Percentiles rank a stretch among this genome's conserved stretches.
Conservation (phyloP, 2,888 invertebrate species). For the Andrena haemorrhoa region DNA sequence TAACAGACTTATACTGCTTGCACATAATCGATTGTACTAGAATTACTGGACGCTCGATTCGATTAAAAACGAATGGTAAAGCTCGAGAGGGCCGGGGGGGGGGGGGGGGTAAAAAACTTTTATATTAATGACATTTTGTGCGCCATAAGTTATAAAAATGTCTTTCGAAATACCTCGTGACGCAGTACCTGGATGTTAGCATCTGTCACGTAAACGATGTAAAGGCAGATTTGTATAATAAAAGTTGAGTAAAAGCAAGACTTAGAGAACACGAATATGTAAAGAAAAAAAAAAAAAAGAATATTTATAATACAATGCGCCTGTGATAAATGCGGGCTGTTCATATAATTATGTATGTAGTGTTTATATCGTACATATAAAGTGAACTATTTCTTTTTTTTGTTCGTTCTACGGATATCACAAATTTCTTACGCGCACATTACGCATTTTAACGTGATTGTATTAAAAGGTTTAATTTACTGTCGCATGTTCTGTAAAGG, state of each 20-base stretch:
- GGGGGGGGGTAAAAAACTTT: constrained; percentile 15
- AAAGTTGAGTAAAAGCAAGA: constrained; percentile 56
- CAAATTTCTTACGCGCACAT: constrained; percentile 37
- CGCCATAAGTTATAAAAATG: constrained; percentile 56
- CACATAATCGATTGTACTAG: constrained; percentile 69
- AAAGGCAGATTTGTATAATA: constrained; percentile 67
- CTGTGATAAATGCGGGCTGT: constrained; percentile 62
- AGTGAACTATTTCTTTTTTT: constrained; percentile 33
- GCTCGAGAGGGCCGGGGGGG: not conserved
- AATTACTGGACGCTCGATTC: constrained; percentile 45
- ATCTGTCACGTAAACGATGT: constrained; percentile 63
- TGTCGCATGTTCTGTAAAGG: constrained; percentile 25
- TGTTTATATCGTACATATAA: constrained; percentile 50
- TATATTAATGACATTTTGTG: constrained; percentile 54
- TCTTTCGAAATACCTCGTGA: constrained; percentile 71
- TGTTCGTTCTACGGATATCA: constrained; percentile 30
- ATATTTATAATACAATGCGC: constrained; percentile 69
- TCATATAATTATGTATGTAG: constrained; percentile 53
- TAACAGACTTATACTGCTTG: constrained; percentile 66
- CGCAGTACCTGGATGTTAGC: constrained; percentile 68
- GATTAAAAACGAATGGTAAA: constrained; percentile 4
- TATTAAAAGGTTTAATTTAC: constrained; percentile 25
- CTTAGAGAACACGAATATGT: constrained; percentile 52
- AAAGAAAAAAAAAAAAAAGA: constrained; percentile 42
- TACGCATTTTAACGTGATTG: constrained; percentile 27